A percentile compares a stretch with the other conserved stretches of the same genome.
phyloP scores from a whole-genome alignment of 2,113 vertebrate species.

The human region DNA sequence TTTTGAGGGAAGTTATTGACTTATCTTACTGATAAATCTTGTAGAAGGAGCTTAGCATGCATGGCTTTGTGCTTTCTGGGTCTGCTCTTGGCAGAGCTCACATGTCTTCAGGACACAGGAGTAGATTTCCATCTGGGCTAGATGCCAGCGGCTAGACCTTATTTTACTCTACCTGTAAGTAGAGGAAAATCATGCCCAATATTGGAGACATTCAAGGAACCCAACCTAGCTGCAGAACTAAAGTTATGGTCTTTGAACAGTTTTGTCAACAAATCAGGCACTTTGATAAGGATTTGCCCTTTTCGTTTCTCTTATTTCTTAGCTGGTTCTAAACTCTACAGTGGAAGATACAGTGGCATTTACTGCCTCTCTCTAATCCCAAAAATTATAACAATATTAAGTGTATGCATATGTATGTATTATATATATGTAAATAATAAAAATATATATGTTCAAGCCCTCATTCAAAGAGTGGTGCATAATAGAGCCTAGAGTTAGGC shows the following conservation, averaged over 20 bases:
- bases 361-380: neutral
- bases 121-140: neutral
- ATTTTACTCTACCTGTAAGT: neutral
- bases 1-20: neutral
- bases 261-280: neutral
- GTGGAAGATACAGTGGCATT: neutral
- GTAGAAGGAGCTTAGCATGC: neutral
- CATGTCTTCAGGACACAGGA: neutral
- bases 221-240: neutral
- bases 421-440: too few relatives aligned
- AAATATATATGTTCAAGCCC: too few relatives aligned
- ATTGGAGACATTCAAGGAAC: neutral
- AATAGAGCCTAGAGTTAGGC: too few relatives aligned
- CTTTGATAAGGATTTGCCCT: neutral
- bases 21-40: neutral
- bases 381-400: neutral
- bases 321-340: neutral
- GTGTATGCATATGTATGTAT: too few relatives aligned
- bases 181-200: neutral
- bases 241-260: neutral
- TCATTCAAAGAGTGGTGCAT: too few relatives aligned
- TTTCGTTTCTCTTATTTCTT: neutral
- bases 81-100: neutral
- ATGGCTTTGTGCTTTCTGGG: neutral
- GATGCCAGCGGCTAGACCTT: neutral